Percentiles rank a stretch among this genome's conserved stretches.
These are phyloP conservation scores for Frieseomelitta varia DNA, from an alignment of 1,140 invertebrate species.

Conservation along the genomic window DNA sequence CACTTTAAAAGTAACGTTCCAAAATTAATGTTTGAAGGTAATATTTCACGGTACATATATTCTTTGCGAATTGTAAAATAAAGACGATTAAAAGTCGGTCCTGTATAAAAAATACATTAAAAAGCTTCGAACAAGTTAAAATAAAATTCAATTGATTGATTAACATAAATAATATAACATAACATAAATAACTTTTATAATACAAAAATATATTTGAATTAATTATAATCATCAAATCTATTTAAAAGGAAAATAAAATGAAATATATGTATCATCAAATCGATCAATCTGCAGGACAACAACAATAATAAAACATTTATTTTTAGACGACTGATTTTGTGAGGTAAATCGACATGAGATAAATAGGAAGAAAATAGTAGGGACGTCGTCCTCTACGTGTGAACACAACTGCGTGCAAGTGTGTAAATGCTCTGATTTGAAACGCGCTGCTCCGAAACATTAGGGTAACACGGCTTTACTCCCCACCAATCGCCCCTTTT, in stretches of 20 bases:
- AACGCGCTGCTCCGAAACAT: constrained; percentile 22
- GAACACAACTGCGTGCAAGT: constrained; percentile 52
- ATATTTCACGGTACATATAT: too few species aligned
- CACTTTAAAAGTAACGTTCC: neutral
- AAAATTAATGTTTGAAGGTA: too few species aligned
- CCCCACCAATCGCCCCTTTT: constrained; percentile 10
- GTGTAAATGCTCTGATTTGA: constrained; percentile 45
- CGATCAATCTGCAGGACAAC: constrained; percentile 16
- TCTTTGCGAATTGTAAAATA: neutral
- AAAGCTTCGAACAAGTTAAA: neutral
- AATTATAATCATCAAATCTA: neutral
- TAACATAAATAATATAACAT: too few species aligned
- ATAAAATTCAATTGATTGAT: neutral
- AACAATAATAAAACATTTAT: constrained; percentile 23
- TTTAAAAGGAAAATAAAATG: neutral
- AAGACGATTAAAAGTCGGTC: neutral
- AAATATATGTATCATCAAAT: too few species aligned
- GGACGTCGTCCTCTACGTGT: constrained; percentile 13
- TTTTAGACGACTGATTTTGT: constrained; percentile 14
- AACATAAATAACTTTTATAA: neutral
- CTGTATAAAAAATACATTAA: neutral
- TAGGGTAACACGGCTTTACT: constrained; percentile 36
- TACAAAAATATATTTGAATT: neutral
- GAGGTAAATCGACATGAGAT: constrained; percentile 44
- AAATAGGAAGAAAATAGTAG: constrained; percentile 22